Evolutionary conservation across 2,113 vertebrate species (phyloP).

Genomic region (Accipiter cooperii): DNA sequence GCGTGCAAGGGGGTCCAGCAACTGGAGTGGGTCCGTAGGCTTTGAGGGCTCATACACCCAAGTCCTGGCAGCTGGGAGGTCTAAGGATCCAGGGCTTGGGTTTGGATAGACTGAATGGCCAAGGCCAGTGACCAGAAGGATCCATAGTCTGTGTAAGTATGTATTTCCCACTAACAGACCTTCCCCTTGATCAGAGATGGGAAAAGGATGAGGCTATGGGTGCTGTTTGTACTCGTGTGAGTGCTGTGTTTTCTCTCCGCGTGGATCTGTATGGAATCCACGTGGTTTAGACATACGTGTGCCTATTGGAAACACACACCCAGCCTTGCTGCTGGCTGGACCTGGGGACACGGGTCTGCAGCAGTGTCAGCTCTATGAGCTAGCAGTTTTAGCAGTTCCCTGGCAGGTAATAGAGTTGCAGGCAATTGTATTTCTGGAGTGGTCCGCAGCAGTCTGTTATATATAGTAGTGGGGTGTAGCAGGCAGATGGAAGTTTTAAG

Average conservation of each 20-base stretch:
- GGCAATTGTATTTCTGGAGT: neutral
- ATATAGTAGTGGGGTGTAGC: rapidly evolving
- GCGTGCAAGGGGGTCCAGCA: neutral
- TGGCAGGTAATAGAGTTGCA: neutral
- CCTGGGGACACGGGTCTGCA: neutral
- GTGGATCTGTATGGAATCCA: neutral
- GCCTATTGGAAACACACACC: neutral
- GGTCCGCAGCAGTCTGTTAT: neutral
- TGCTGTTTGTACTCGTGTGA: neutral
- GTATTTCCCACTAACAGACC: neutral
- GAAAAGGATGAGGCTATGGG: neutral
- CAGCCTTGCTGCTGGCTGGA: neutral
- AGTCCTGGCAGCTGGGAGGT: too few species aligned
- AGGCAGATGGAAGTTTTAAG: neutral
- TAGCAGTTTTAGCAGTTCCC: neutral
- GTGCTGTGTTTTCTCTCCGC: neutral
- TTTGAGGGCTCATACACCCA: neutral
- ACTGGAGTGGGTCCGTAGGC: too few species aligned
- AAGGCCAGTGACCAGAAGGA: neutral
- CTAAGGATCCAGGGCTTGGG: neutral
- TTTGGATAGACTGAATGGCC: neutral
- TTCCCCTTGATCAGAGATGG: neutral
- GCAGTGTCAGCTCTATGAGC: neutral
- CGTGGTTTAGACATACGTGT: rapidly evolving
- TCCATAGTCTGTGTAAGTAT: neutral